Base-by-base conservation (phyloP, 2,888 invertebrate genomes). In the Ichneumon xanthorius region DNA sequence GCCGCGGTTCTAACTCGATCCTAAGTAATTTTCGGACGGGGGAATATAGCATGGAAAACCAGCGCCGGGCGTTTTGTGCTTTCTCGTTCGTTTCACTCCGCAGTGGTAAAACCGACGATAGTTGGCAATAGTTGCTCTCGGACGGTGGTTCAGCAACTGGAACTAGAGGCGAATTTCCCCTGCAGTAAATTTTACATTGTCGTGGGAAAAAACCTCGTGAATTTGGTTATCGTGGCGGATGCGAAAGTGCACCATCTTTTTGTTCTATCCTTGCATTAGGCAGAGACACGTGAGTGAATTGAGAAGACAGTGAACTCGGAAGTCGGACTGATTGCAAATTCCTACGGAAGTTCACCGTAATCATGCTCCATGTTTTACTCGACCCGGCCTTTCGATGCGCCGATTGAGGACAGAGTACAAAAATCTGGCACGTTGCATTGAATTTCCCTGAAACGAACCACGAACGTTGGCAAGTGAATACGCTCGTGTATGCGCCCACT, bases 1-100 rank as follows among this genome's bases (percentile, higher is more conserved):
- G 65, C 40, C 72, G 45, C 76, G 58, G 65, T 58, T 71, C 80
- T 84, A 84, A 84, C 84, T 84, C 76, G 80, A 77, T 84, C 80
- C 76, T 80, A 76, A 84, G 80, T 84, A 77, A 84, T 84, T 84
- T 80, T 72, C 84, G 76, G 67, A 72, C 75, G n/a, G 53, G 7
- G 37, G n/a, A 26, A 71, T 71, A 53, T n/a, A 30, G 61, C 40
- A 7, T 14, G 33, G 61, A 55, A 16, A 33, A 53, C 53, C 37
- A 79, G 33, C 33, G 37, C 16, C 37, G 50, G 53, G 53, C 72
- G 53, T 80, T 80, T 80, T 72, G 6, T 30, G 80, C 71, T 80
- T 65, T 72, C 80, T 40, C 80, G 80, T 65, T 65, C 80, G 72
- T 72, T 80, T 72, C 71, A 53, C 63, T 63, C 65, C 26, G 4